Evolutionary conservation across 2,113 vertebrate genomes (phyloP).

Genomic region (Pollachius pollachius): DNA sequence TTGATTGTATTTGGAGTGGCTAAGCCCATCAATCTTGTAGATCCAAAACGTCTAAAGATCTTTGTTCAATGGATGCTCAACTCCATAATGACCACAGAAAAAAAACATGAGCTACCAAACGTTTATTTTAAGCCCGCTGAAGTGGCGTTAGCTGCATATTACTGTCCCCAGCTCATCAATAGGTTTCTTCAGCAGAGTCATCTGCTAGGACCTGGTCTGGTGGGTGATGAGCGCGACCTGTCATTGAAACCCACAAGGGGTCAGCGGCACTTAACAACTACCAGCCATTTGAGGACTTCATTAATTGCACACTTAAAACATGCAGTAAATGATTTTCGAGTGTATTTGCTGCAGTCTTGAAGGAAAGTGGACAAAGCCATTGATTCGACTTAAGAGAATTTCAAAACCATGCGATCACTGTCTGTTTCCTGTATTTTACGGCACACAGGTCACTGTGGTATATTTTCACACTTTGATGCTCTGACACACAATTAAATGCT

Average conservation of each 20-base stretch:
- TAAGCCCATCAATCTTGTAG: background rate
- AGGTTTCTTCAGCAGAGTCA: conserved; percentile 33
- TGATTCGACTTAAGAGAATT: conserved; percentile 30
- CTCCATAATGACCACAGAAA: background rate
- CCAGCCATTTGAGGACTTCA: conserved; percentile 49
- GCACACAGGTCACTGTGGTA: too few species aligned
- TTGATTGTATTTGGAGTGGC: background rate
- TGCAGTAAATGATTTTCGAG: conserved; percentile 38
- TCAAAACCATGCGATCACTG: too few species aligned
- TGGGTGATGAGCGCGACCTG: conserved; percentile 37
- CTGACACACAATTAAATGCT: too few species aligned
- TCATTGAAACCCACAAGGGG: conserved; percentile 44
- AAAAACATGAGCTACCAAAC: background rate
- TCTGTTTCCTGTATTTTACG: too few species aligned
- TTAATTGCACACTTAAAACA: conserved; percentile 42
- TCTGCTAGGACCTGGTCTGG: conserved; percentile 23
- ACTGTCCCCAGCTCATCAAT: conserved; percentile 16
- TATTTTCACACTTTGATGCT: too few species aligned
- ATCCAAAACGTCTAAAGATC: background rate
- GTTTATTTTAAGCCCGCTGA: background rate
- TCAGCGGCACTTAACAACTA: conserved; percentile 46
- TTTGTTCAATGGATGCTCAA: background rate
- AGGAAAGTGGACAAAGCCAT: conserved; percentile 34
- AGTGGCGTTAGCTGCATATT: background rate
- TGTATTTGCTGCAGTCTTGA: conserved; percentile 24